phyloP scores from a whole-genome alignment of 2,113 vertebrate species.

The Ophthalmolycus amberensis region DNA sequence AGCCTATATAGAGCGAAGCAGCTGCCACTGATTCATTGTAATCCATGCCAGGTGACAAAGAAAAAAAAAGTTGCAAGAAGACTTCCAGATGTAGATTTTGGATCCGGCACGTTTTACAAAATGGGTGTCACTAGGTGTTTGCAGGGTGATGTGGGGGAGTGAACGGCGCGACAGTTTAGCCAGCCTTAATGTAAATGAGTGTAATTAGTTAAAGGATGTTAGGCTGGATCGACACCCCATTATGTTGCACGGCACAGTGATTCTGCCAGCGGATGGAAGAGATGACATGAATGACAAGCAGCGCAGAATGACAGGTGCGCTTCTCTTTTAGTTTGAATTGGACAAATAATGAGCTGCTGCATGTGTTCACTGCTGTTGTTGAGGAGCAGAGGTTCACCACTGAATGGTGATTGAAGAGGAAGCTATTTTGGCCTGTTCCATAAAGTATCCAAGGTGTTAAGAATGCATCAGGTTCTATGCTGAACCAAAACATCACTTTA shows the following conservation, averaged over 20 bases:
- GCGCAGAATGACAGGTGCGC: background rate
- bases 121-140: constrained; percentile 35
- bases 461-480: background rate
- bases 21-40: constrained; percentile 61
- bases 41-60: constrained; percentile 43
- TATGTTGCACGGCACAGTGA: constrained; percentile 15
- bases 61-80: constrained; percentile 11
- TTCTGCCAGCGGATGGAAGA: constrained; percentile 10
- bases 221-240: constrained; percentile 17
- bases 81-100: constrained; percentile 32
- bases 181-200: constrained; percentile 46
- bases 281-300: constrained; percentile 18
- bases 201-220: constrained; percentile 50
- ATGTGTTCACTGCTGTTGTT: background rate
- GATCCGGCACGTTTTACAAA: constrained; percentile 36
- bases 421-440: background rate
- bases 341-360: background rate
- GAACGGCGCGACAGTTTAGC: constrained; percentile 31
- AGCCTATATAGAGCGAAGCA: constrained; percentile 45
- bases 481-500: constrained; percentile 1
- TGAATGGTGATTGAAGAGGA: background rate
- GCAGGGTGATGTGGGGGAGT: background rate
- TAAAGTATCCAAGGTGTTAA: background rate
- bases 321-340: background rate
- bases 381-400: background rate